phyloP scores from a whole-genome alignment of 2,113 vertebrate genomes.

The Callocephalon fimbriatum region DNA sequence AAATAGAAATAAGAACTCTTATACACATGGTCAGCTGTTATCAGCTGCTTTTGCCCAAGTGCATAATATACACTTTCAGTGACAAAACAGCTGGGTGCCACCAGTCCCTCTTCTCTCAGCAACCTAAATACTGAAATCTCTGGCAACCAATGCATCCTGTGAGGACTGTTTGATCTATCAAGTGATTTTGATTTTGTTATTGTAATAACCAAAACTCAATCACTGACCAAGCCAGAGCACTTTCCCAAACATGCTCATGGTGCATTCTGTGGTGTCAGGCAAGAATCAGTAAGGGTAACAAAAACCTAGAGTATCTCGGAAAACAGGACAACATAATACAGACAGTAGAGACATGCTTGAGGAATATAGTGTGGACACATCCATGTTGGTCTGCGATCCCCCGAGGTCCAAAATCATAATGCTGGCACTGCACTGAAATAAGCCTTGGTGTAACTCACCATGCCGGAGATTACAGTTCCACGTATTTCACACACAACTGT shows the following conservation, averaged over 20 bases:
- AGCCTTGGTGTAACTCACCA: background rate
- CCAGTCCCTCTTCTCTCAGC: background rate
- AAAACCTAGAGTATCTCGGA: background rate
- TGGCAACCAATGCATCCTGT: background rate
- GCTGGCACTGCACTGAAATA: background rate
- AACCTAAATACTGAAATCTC: background rate
- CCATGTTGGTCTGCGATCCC: background rate
- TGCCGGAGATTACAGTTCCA: background rate
- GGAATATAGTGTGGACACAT: background rate
- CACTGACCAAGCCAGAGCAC: background rate
- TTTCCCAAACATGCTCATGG: background rate
- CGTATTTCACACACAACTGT: background rate
- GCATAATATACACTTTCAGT: background rate
- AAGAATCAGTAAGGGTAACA: background rate
- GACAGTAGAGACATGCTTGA: background rate
- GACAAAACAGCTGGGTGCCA: background rate
- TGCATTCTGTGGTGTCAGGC: background rate
- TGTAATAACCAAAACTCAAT: background rate
- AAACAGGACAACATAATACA: background rate
- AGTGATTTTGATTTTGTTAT: background rate
- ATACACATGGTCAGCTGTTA: constrained; percentile 10
- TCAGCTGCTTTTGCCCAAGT: background rate
- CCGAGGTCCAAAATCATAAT: background rate
- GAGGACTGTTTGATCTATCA: background rate
- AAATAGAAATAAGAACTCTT: background rate